Conservation (phyloP, 2,113 vertebrate species). For the Grammomys surdaster region DNA sequence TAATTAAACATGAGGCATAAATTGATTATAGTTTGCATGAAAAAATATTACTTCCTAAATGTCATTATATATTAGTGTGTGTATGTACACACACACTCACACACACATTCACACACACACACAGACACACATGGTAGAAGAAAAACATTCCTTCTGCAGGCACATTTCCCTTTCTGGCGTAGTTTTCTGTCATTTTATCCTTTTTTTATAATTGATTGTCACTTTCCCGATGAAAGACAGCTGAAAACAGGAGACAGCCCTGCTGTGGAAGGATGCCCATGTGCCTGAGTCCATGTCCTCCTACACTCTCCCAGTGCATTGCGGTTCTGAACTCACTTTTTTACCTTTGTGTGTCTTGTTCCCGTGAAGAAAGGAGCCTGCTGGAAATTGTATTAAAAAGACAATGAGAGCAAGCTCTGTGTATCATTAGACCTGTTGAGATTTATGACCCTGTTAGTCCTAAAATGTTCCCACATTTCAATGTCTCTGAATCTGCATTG, state of each 20-base stretch:
- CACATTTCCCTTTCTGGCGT: background rate
- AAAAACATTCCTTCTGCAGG: background rate
- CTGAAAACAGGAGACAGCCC: background rate
- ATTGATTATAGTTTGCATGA: constrained; percentile 51
- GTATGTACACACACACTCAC: no score
- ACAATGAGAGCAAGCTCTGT: background rate
- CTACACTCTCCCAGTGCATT: rapidly evolving
- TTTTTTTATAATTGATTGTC: background rate
- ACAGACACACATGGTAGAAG: background rate
- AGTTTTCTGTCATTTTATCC: constrained; percentile 21
- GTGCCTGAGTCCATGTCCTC: background rate
- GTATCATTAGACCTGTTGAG: background rate
- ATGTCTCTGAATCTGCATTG: background rate
- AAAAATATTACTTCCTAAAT: constrained; percentile 65
- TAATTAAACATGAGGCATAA: constrained; percentile 53
- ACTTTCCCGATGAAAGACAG: no score
- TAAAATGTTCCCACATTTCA: background rate
- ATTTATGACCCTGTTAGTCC: background rate
- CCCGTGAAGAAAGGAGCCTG: background rate
- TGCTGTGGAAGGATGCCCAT: no score
- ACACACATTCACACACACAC: background rate
- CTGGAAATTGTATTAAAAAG: background rate
- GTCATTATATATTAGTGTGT: background rate
- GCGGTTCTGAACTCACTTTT: background rate
- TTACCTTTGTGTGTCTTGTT: background rate